Evolutionary conservation across 1,140 invertebrate genomes (phyloP), one percentile per base, ranked within the genome.

Genomic region (Ptiloglossa arizonensis): DNA sequence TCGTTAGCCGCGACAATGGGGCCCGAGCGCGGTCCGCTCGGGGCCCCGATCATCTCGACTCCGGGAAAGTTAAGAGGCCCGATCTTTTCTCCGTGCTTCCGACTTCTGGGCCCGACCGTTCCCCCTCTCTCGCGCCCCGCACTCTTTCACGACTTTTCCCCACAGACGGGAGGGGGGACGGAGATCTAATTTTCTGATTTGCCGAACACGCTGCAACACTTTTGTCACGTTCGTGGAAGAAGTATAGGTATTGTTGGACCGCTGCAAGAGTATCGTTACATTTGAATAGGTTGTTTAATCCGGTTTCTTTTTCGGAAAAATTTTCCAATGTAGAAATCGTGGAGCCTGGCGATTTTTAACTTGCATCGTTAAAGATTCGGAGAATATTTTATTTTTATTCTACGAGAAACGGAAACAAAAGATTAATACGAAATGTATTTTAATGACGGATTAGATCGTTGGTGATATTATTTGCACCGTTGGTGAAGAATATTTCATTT

Each of bases 1-100:
- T 87, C 63, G 87, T 89, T 90, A 83, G 74, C 17, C 9, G 29
- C 73, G 78, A 89, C 87, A 88, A 88, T 83, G 72, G 57, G 52
- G 1, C 70, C 41, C 41, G 46, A 66, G 52, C 59, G 46, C 62
- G 29, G 81, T 2, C 19, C 5, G 46, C 9, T 4, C 41, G 41
- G 41, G 35, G 35, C 5, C 35, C 35, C 44, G 56, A 62, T 38
- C 6, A 62, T 77, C 80, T 86, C 87, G 87, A 88, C 87, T 88
- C 60, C 48, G 70, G 48, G 13, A 50, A 73, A 87, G 86, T 87
- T 87, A 87, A 88, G 80, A 86, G 83, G 54, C 32, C n/a, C 41
- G 52, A 56, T 24, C 52, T 22, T n/a, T n/a, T 15, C 35, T 41
- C 54, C 52, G 63, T 54, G 15, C n/a, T 41, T 29, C 9, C 50